Evolutionary conservation across 2,113 vertebrate genomes (phyloP), one percentile per base, ranked within the genome.

Genomic region (Phylloscopus trochiloides): DNA sequence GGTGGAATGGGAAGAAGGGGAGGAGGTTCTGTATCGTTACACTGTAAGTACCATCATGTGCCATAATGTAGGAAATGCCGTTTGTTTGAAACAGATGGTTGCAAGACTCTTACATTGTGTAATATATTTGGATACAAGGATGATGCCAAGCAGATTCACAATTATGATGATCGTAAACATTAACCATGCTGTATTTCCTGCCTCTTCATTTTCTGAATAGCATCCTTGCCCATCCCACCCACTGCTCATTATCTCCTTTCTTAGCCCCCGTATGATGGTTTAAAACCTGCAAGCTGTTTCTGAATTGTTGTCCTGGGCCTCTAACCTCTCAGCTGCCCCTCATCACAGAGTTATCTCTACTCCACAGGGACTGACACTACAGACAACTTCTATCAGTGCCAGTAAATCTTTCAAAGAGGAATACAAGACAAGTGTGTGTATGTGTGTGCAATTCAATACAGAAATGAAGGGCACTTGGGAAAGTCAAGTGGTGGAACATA

Each of bases 401-500:
- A 77, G 88, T 93, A 96, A 95, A 97, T 96, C 93, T 96, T 93
- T 86, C 82, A 32, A 71, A 95, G 75, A 84, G 75, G 82, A 93
- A 57, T 78, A 71, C 92, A 94, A 80, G 85, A 92, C 83, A 95
- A 94, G 54, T 14, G 50, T 93, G 79, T 79, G 50, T 85, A 63
- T 90, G 85, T 89, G 86, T 73, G 28, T 92, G 92, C 88, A 95
- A 93, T 97, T 91, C 95, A 96, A 92, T 89, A 96, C 5, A 93
- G 90, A 54, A 96, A 94, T 66, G 92, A 97, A 86, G 88, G 95
- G 93, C 88, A 91, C 88, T 90, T 95, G 90, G 94, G 96, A 97
- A 95, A 97, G 95, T 97, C 96, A 97, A 98, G 94, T 94, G 91
- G 84, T 94, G 76, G 86, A 95, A 91, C 92, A 97, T 96, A 95